These are phyloP conservation scores for Clarias pachynema DNA, from an alignment of 2,797 vertebrate species.

Conservation along the genomic window DNA sequence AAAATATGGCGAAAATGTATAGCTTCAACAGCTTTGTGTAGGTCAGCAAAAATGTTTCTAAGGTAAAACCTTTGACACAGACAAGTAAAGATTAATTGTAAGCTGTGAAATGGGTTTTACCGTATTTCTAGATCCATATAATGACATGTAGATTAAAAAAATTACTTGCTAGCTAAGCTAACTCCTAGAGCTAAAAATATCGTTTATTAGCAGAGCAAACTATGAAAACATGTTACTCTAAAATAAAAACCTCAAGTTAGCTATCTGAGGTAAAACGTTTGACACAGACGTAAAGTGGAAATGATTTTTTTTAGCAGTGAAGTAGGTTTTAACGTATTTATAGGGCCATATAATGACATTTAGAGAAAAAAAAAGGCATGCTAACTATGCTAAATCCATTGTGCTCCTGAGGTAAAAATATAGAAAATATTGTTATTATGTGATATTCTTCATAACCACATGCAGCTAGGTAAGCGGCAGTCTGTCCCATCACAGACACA, in stretches of 20 bases:
- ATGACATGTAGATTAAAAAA: background rate
- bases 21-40: background rate
- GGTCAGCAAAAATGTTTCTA: background rate
- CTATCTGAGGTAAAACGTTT: background rate
- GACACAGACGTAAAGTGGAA: background rate
- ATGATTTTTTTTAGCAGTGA: background rate
- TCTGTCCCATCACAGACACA: background rate
- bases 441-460: slow-evolving; percentile 17
- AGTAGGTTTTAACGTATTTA: background rate
- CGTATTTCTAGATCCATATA: background rate
- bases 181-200: background rate
- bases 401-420: slow-evolving; percentile 5
- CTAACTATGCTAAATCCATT: background rate
- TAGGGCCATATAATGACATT: background rate
- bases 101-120: background rate
- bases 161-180: background rate
- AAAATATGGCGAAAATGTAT: background rate
- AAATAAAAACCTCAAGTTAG: too few relatives aligned
- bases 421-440: background rate
- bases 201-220: too few relatives aligned
- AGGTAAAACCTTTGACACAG: background rate
- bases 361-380: background rate
- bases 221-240: too few relatives aligned
- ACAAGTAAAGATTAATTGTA: background rate
- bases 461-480: slow-evolving; percentile 16